These are phyloP conservation scores for Sorex araneus DNA, from an alignment of 2,113 vertebrate genomes.

Conservation along the genomic window DNA sequence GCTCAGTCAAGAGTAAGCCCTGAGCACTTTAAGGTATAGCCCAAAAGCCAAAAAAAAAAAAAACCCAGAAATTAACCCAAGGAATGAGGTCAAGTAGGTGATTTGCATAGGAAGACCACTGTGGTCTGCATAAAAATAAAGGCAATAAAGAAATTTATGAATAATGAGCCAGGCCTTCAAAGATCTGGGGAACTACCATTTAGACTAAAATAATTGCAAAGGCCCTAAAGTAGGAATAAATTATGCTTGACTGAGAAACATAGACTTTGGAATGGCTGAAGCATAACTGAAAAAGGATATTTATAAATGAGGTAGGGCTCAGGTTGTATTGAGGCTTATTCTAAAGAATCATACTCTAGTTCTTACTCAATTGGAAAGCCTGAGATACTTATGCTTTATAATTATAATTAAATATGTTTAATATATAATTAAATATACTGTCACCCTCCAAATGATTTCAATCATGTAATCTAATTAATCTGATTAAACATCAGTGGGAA, in stretches of 20 bases:
- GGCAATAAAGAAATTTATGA: neutral
- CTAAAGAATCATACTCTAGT: neutral
- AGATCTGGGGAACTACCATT: neutral
- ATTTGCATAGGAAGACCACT: neutral
- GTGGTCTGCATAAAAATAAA: neutral
- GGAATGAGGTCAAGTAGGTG: neutral
- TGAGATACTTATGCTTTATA: neutral
- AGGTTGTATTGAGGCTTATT: neutral
- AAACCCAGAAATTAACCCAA: neutral
- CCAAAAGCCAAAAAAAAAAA: no score
- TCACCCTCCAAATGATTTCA: neutral
- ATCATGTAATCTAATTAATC: neutral
- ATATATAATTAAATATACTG: no score
- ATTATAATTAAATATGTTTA: no score
- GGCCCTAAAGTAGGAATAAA: neutral
- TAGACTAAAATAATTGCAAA: neutral
- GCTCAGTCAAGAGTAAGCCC: no score
- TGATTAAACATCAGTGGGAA: slow-evolving; percentile 22
- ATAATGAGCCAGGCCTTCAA: neutral
- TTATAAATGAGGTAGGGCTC: neutral
- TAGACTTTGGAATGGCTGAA: neutral
- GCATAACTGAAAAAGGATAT: neutral
- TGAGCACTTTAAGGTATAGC: no score
- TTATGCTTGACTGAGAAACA: neutral
- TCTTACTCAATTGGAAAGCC: neutral